Evolutionary conservation across 2,888 invertebrate genomes (phyloP).

Genomic region (Nephrotoma flavescens): DNA sequence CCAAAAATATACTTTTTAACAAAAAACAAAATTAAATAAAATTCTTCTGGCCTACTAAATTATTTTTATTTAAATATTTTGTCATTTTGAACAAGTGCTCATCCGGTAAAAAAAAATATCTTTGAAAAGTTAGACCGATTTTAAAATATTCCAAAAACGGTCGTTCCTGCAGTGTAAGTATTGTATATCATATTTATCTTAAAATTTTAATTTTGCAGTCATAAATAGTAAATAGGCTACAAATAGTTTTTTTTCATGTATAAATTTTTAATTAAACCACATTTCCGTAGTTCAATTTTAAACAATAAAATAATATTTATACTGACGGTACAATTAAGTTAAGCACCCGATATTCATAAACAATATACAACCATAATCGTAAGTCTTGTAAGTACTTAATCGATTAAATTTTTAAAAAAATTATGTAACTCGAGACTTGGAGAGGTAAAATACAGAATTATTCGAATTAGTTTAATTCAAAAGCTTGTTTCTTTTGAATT

Average conservation of each 20-base stretch:
- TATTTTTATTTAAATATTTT: too few species aligned
- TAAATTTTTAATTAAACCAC: background rate
- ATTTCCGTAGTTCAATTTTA: background rate
- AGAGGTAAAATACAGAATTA: background rate
- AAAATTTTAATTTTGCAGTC: background rate
- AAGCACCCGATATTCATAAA: background rate
- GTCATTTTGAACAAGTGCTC: too few species aligned
- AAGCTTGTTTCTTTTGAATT: background rate
- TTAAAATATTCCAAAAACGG: too few species aligned
- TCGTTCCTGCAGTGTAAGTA: too few species aligned
- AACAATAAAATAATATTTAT: background rate
- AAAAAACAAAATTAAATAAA: too few species aligned
- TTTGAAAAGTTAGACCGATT: too few species aligned
- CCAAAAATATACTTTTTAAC: too few species aligned
- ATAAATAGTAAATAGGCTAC: too few species aligned
- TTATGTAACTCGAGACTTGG: background rate
- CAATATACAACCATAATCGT: background rate
- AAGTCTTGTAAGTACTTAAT: background rate
- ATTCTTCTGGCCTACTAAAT: too few species aligned
- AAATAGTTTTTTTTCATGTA: background rate
- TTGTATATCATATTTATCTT: too few species aligned
- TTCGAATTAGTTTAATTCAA: background rate
- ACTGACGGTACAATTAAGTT: background rate
- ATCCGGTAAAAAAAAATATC: too few species aligned
- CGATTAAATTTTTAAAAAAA: background rate